These are phyloP conservation scores for Oplegnathus fasciatus DNA, from an alignment of 2,113 vertebrate genomes.

Conservation along the genomic window DNA sequence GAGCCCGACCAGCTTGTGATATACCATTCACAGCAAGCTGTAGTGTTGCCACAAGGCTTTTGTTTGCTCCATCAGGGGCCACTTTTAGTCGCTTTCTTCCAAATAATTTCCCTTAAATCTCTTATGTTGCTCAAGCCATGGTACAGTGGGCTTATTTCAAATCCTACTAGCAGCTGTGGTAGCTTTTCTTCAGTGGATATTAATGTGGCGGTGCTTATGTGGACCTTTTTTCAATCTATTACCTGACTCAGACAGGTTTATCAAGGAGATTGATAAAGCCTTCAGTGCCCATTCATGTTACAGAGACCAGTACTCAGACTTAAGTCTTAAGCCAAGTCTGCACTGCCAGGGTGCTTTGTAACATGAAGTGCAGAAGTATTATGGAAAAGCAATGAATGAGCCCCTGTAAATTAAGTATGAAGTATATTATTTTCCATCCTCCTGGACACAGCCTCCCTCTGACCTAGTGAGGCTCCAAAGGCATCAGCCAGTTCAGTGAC, in stretches of 20 bases:
- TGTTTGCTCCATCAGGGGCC: constrained; percentile 6
- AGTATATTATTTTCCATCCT: constrained; percentile 39
- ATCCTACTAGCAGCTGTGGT: constrained; percentile 8
- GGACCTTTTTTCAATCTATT: constrained; percentile 19
- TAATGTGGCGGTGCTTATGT: constrained; percentile 13
- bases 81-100: background rate
- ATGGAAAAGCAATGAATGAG: background rate
- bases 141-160: constrained; percentile 14
- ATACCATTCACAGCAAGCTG: constrained; percentile 1
- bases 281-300: background rate
- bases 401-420: background rate
- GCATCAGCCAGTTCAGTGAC: constrained; percentile 35
- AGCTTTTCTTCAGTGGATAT: constrained; percentile 8
- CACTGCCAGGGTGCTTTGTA: background rate
- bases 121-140: background rate
- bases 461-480: constrained; percentile 43
- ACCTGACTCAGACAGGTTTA: constrained; percentile 32
- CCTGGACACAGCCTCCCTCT: constrained; percentile 15
- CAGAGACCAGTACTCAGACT: background rate
- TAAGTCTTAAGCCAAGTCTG: background rate
- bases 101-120: constrained; percentile 12
- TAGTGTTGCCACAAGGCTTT: background rate
- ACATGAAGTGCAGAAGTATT: background rate
- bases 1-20: background rate
- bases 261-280: background rate